Conservation (phyloP, 2,888 invertebrate species). For the Platycheirus albimanus region DNA sequence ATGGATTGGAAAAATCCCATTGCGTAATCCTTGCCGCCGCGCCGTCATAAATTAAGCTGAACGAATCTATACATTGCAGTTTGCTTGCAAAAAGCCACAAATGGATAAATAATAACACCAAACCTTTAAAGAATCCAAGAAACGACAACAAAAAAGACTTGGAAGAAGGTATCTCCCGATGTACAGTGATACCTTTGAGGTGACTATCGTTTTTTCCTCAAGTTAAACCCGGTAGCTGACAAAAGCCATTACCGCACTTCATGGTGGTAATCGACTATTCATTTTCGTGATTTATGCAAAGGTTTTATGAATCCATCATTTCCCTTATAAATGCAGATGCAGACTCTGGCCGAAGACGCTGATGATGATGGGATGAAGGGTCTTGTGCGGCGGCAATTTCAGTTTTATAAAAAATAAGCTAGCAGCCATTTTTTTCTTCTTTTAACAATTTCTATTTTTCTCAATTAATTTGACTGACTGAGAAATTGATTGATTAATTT, state of each 20-base stretch:
- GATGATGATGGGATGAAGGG: no score
- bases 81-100: slow-evolving; percentile 44
- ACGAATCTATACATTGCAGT: slow-evolving; percentile 44
- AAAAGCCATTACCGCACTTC: slow-evolving; percentile 19
- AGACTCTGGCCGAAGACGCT: no score
- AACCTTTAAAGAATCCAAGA: slow-evolving; percentile 20
- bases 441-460: slow-evolving; percentile 4
- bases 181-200: not conserved
- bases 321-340: slow-evolving; percentile 3
- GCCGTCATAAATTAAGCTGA: slow-evolving; percentile 39
- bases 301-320: slow-evolving; percentile 36
- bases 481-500: slow-evolving; percentile 67
- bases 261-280: slow-evolving; percentile 35
- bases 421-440: slow-evolving; percentile 28
- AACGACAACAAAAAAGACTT: no score
- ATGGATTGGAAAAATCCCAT: slow-evolving; percentile 40
- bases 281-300: slow-evolving; percentile 48
- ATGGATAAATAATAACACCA: slow-evolving; percentile 55
- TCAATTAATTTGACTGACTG: slow-evolving; percentile 55
- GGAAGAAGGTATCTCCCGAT: no score
- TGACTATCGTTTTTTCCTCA: not conserved
- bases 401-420: slow-evolving; percentile 10
- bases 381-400: no score
- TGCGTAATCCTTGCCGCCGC: slow-evolving; percentile 45
- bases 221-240: slow-evolving; percentile 45